These are phyloP conservation scores for Drosophila nasuta DNA, from an alignment of 1,140 invertebrate genomes.

Conservation along the genomic window DNA sequence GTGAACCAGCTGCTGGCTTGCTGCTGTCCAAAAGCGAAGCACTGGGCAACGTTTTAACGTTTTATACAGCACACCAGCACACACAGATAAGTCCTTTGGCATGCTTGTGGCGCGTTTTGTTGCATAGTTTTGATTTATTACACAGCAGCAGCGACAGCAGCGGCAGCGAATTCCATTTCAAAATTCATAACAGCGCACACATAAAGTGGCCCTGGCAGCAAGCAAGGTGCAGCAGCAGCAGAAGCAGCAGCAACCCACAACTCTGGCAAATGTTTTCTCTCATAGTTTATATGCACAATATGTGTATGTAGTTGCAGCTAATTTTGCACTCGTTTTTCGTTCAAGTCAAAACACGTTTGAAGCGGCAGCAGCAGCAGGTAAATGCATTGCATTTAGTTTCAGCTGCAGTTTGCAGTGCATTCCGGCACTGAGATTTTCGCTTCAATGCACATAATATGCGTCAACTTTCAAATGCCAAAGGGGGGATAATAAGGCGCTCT, in stretches of 20 bases:
- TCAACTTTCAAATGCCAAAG: slow-evolving; percentile 21
- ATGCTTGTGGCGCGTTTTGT: slow-evolving; percentile 81
- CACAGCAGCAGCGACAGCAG: slow-evolving; percentile 35
- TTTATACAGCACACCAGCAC: slow-evolving; percentile 39
- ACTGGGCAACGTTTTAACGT: slow-evolving; percentile 66
- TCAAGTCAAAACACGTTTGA: slow-evolving; percentile 28
- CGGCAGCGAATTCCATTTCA: slow-evolving; percentile 71
- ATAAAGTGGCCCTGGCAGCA: slow-evolving; percentile 44
- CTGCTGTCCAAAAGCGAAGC: slow-evolving; percentile 1
- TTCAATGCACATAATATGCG: slow-evolving; percentile 29
- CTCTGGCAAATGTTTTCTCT: slow-evolving; percentile 34
- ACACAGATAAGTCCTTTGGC: slow-evolving; percentile 77
- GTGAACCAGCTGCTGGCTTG: slow-evolving; percentile 65
- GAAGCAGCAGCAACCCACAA: not conserved
- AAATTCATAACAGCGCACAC: slow-evolving; percentile 75
- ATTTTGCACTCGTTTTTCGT: slow-evolving; percentile 22
- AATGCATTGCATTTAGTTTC: slow-evolving; percentile 35
- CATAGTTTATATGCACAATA: slow-evolving; percentile 64
- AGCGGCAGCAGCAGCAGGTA: not conserved
- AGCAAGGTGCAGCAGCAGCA: slow-evolving; percentile 44
- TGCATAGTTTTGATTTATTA: slow-evolving; percentile 83
- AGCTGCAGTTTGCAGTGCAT: slow-evolving; percentile 5
- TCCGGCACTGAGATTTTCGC: slow-evolving; percentile 16
- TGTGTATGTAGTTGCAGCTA: slow-evolving; percentile 28
- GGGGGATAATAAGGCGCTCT: slow-evolving; percentile 20